Percentiles rank a stretch among this genome's conserved stretches.
phyloP scores from a whole-genome alignment of 2,888 invertebrate species.

The Lapara coniferarum region DNA sequence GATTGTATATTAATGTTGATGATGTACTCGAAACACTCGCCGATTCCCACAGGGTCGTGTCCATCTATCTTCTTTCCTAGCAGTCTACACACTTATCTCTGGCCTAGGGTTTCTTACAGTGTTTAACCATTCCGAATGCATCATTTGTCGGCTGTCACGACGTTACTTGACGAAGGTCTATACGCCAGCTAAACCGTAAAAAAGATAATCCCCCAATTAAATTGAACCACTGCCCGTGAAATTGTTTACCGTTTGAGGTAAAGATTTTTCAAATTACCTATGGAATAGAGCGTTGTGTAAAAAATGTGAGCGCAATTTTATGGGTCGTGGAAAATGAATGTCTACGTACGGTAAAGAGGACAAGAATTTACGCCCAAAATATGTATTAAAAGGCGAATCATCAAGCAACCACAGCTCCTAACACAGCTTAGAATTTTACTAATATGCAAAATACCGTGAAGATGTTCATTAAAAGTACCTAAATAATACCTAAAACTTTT shows the following conservation, averaged over 20 bases:
- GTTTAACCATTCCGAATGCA: slow-evolving; percentile 60
- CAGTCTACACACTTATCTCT: slow-evolving; percentile 36
- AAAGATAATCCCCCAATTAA: slow-evolving; percentile 80
- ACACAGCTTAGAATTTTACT: neutral
- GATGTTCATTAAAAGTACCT: neutral
- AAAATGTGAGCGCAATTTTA: slow-evolving; percentile 29
- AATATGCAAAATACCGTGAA: neutral
- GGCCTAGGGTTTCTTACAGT: slow-evolving; percentile 40
- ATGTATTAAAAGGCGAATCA: neutral
- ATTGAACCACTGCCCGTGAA: slow-evolving; percentile 77
- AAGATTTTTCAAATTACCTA: slow-evolving; percentile 48
- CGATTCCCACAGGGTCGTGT: slow-evolving; percentile 11
- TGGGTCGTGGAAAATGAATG: slow-evolving; percentile 27
- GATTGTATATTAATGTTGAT: slow-evolving; percentile 3
- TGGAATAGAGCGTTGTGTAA: slow-evolving; percentile 25
- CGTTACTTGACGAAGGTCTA: slow-evolving; percentile 72
- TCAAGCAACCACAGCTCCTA: neutral
- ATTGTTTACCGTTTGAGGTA: slow-evolving; percentile 77
- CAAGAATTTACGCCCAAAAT: slow-evolving; percentile 1
- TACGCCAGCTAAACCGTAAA: slow-evolving; percentile 60
- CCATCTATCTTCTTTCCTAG: slow-evolving; percentile 22
- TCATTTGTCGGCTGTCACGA: slow-evolving; percentile 75
- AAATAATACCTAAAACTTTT: neutral
- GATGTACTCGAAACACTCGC: slow-evolving; percentile 15
- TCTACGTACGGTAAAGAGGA: slow-evolving; percentile 16